Conservation (phyloP, 2,113 vertebrate species). For the Ceyx melanurus region DNA sequence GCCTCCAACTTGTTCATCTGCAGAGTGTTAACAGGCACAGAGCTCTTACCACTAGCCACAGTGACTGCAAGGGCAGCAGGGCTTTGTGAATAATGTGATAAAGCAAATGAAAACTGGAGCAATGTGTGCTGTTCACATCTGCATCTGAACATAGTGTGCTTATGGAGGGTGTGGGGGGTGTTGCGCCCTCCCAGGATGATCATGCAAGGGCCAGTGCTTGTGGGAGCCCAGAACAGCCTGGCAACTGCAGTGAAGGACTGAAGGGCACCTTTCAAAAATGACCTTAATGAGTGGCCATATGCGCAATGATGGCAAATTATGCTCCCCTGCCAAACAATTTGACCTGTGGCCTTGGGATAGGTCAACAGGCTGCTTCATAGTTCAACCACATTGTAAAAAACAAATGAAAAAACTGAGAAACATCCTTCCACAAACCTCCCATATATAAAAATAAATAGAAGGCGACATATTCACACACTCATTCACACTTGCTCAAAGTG, state of each 20-base stretch:
- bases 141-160: neutral
- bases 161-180: neutral
- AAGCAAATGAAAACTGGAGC: neutral
- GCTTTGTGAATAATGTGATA: neutral
- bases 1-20: neutral
- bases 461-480: neutral
- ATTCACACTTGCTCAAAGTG: neutral
- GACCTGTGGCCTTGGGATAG: neutral
- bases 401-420: neutral
- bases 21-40: neutral
- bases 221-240: neutral
- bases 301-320: neutral
- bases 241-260: neutral
- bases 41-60: fast-evolving
- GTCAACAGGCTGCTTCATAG: neutral
- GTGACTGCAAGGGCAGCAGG: neutral
- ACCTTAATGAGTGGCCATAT: neutral
- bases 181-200: neutral
- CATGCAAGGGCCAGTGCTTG: neutral
- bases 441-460: neutral
- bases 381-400: neutral
- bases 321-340: neutral
- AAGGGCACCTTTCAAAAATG: neutral
- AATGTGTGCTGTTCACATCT: neutral
- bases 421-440: neutral